Base-by-base conservation (phyloP, 2,888 invertebrate genomes). In the Plagodis pulveraria region DNA sequence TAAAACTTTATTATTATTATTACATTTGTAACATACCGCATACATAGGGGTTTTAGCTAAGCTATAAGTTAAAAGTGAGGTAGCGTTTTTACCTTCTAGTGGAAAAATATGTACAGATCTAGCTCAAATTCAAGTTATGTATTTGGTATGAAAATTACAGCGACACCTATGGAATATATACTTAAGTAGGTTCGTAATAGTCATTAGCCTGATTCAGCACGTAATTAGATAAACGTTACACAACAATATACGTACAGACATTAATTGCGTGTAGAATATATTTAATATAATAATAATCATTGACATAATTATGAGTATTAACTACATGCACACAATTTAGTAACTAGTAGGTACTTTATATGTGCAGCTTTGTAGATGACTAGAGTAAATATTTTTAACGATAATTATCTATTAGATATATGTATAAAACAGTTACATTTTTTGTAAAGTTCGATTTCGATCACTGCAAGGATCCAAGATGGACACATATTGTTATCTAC, bases 391-490 rank as follows among this genome's bases (percentile, higher is more conserved):
- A 71, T 80, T 84, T 87, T 88, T 88, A 87, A 85, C 84, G 80
- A 84, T 88, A 73, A 71, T 77, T 40, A 40, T 10, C 40, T 40
- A 40, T 40, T 36, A 8, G 8, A 77, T 74, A 22, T 81, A 81
- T 77, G 84, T 88, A 89, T 86, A 89, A 88, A 89, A 87, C 83
- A 87, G 83, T 89, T 87, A 88, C 80, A 86, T 83, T 73, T 83
- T 81, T 40, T 82, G 74, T 78, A 80, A 78, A 82, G 51, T 84
- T 86, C 77, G 78, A 82, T 87, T 85, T 81, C 86, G 93, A 93
- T 93, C 93, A 93, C 92, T 93, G 93, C 93, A 93, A 93, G 90
- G 92, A 93, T 93, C 93, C 93, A 84, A 76, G 84, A 81, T 76
- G 73, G 89, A 89, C 87, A 87, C 81, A 86, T 87, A 86, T 87